phyloP scores from a whole-genome alignment of 2,888 invertebrate genomes.

The Chorisops tibialis region DNA sequence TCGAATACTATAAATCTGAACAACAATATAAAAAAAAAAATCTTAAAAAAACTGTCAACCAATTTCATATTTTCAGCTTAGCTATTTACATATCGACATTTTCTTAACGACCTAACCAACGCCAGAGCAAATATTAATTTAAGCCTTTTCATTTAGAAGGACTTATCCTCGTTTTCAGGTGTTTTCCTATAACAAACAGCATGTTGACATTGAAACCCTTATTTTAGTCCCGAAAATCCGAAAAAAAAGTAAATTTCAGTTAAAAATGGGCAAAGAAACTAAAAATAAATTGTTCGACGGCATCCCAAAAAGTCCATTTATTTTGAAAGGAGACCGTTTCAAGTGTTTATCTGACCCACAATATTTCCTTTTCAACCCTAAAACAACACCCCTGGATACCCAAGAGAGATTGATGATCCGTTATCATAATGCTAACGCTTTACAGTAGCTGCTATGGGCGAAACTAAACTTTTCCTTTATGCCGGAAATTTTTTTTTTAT shows the following conservation, averaged over 20 bases:
- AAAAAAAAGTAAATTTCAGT: conserved; percentile 2
- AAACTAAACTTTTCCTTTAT: conserved; percentile 9
- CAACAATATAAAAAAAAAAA: too few species aligned
- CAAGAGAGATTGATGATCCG: conserved; percentile 17
- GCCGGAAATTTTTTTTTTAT: not conserved
- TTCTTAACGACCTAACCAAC: too few species aligned
- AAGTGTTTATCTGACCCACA: conserved; percentile 13
- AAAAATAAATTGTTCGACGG: conserved; percentile 9
- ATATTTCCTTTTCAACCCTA: conserved; percentile 19
- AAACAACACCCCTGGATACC: conserved; percentile 5
- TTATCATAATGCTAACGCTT: conserved; percentile 9
- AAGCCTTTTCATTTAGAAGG: too few species aligned
- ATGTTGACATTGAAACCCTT: too few species aligned
- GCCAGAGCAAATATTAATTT: too few species aligned
- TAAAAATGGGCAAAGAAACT: not conserved
- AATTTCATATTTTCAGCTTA: too few species aligned
- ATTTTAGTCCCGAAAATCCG: not conserved
- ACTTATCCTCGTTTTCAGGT: too few species aligned
- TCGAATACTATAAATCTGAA: too few species aligned
- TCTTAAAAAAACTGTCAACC: too few species aligned
- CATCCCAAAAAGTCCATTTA: conserved; percentile 13
- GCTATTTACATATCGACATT: too few species aligned
- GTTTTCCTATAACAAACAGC: too few species aligned
- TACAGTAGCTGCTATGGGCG: not conserved
- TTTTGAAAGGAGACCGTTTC: conserved; percentile 9